Evolutionary conservation across 2,113 vertebrate species (phyloP), one percentile per base, ranked within the genome.

Genomic region (Ochotona princeps): DNA sequence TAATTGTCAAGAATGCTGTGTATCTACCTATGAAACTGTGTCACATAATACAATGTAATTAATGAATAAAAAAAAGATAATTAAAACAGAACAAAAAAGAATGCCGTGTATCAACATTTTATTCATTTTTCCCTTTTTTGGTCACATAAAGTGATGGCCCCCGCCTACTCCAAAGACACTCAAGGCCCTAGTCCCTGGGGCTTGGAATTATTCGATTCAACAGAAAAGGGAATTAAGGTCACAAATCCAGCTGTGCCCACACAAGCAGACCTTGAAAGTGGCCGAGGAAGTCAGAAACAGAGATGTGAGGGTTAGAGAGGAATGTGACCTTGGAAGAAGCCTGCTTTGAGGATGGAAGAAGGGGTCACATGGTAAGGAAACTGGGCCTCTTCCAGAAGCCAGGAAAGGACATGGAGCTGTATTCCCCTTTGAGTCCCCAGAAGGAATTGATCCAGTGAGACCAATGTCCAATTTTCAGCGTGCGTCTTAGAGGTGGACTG

Each of bases 341-440:
- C 76, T 10, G 2, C n/a, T 69, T 5, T 66, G 63, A 81, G 60
- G 72, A 23, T 2, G 11, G 32, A 57, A 13, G 26, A 79, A 32
- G 13, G 32, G 20, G 2, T 10, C 51, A 11, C 0, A 8, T 38
- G n/a, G 25, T 7, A 4, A 26, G 32, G 60, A 47, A 81, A 0
- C 1, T 0, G 0, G 18, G 35, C 11, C 49, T 15, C 26, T 28
- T 89, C 63, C 14, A 8, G 51, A 65, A 74, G 9, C 32, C 7
- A 28, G 18, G 44, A 47, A 72, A 47, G 8, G 76, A 49, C 61
- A 28, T 76, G 67, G 54, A 86, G 35, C n/a, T 8, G 20, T 20
- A 70, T 78, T 74, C 32, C 51, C 81, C n/a, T 72, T 80, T 28
- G 75, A 51, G 23, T 20, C 26, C 32, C 26, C 21, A 49, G 63